Evolutionary conservation across 2,888 invertebrate genomes (phyloP).

Genomic region (Polyommatus icarus): DNA sequence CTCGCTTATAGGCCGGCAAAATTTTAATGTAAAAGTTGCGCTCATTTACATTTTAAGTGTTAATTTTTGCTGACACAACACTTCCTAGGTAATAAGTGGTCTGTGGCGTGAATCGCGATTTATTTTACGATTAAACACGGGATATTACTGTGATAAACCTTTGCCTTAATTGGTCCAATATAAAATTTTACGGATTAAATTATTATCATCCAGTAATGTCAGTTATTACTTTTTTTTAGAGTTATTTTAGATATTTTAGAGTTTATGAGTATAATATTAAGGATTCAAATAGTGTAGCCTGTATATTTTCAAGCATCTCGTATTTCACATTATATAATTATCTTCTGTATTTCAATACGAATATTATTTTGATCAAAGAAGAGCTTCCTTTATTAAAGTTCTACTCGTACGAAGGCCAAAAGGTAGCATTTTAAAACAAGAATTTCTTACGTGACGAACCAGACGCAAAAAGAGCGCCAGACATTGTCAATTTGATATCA

Average conservation of each 20-base stretch:
- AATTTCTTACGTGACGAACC: neutral
- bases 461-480: conserved; percentile 18
- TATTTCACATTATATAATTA: no score
- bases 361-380: no score
- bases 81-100: conserved; percentile 31
- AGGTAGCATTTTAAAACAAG: neutral
- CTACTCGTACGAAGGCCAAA: neutral
- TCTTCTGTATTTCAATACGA: no score
- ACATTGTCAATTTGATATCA: conserved; percentile 26
- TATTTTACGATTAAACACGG: conserved; percentile 20
- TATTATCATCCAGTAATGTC: neutral
- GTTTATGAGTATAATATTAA: neutral
- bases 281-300: neutral
- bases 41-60: conserved; percentile 31
- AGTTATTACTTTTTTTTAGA: no score
- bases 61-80: conserved; percentile 30
- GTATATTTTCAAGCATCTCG: neutral
- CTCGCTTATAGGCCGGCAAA: conserved; percentile 25
- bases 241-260: no score
- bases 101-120: conserved; percentile 22
- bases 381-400: neutral
- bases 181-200: neutral
- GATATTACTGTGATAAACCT: conserved; percentile 2
- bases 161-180: neutral
- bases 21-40: conserved; percentile 28